Evolutionary conservation across 2,113 vertebrate genomes (phyloP), one percentile per base, ranked within the genome.

Genomic region (Emydocephalus ijimae): DNA sequence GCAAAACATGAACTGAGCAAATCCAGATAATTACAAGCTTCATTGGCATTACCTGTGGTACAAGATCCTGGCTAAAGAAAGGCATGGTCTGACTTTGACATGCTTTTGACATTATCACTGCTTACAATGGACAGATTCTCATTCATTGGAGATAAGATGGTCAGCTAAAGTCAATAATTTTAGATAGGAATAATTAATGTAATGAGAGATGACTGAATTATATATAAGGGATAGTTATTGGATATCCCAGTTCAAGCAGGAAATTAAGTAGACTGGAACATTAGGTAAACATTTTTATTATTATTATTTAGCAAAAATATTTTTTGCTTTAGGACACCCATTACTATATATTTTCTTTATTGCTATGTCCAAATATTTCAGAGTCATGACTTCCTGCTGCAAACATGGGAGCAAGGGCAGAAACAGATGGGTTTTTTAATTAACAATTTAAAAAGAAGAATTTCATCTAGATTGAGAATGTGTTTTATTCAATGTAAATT

Each of bases 351-450:
- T 89, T 89, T 91, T 15, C 2, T 91, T 52, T 4, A 39, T 94
- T 87, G 81, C 1, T 20, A 90, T 5, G 48, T 48, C 43, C 0
- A 89, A 3, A 20, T 86, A 92, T 34, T 50, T 88, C 6, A 39
- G 64, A 95, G 94, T 34, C 34, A 88, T 91, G 93, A 18, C 48
- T 94, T 85, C 92, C 20, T 23, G 11, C 59, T 3, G 23, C 56
- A 93, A 94, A 1, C 23, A 87, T 57, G 87, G 92, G 90, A 92
- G 48, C 15, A 0, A 21, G 0, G 90, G 7, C 18, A 89, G 55
- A 59, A 3, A 59, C 39, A 39, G 1, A 9, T 26, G 23, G 50
- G 50, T 48, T 59, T 34, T 55, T 89, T 89, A 34, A 3, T 95
- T 92, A 29, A 81, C 24, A 21, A 6, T 95, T 29, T 89, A 0